Percentiles rank a stretch among this genome's conserved stretches.
Evolutionary conservation across 2,888 invertebrate genomes (phyloP).

Genomic region (Chrysolina americana): DNA sequence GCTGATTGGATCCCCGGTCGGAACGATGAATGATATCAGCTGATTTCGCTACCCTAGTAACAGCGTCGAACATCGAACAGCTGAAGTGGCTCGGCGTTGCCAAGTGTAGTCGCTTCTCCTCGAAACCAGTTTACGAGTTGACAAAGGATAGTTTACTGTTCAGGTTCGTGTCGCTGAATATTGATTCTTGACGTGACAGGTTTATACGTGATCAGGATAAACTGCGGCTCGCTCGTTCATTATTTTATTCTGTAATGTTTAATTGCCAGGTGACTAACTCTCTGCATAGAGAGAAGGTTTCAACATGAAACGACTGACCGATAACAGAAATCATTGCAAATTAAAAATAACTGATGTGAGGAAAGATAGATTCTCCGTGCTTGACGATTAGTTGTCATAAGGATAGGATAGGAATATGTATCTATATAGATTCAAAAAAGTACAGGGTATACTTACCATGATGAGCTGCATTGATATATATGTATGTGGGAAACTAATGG

Average conservation of each 20-base stretch:
- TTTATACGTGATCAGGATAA: background rate
- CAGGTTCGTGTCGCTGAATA: slow-evolving; percentile 7
- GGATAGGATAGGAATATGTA: too few relatives aligned
- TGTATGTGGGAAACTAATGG: too few relatives aligned
- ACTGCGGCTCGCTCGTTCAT: background rate
- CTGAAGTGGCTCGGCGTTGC: slow-evolving; percentile 46
- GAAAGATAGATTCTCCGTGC: too few relatives aligned
- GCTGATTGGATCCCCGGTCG: slow-evolving; percentile 53
- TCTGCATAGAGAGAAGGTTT: too few relatives aligned
- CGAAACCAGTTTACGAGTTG: slow-evolving; percentile 26
- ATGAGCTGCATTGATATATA: too few relatives aligned
- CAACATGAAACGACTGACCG: too few relatives aligned
- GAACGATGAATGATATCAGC: slow-evolving; percentile 56
- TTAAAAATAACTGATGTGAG: too few relatives aligned
- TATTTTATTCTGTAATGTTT: background rate
- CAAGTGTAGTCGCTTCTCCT: slow-evolving; percentile 32
- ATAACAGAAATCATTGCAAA: too few relatives aligned
- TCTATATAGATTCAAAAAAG: too few relatives aligned
- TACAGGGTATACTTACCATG: too few relatives aligned
- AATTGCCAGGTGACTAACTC: background rate
- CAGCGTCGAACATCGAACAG: slow-evolving; percentile 43
- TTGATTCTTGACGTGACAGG: slow-evolving; percentile 8
- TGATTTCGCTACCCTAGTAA: slow-evolving; percentile 54
- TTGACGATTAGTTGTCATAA: too few relatives aligned
- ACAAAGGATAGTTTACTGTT: slow-evolving; percentile 37